A percentile compares a stretch with the other conserved stretches of the same genome.
Evolutionary conservation across 2,113 vertebrate species (phyloP).

Genomic region (Saccopteryx leptura): DNA sequence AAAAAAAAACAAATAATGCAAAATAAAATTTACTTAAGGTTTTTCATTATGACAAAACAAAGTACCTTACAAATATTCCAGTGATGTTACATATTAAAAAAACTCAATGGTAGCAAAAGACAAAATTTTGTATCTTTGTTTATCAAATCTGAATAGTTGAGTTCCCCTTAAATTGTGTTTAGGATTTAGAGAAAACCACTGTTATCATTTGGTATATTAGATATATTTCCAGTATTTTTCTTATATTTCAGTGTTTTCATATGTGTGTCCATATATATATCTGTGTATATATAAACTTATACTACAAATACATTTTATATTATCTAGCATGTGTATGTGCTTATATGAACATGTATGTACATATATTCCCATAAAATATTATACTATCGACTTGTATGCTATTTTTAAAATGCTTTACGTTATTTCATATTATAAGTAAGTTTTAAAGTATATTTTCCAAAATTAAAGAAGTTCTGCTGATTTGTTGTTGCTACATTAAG

Average conservation of each 20-base stretch:
- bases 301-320: not conserved
- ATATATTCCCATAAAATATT: not conserved
- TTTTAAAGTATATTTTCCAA: not conserved
- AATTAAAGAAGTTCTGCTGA: not conserved
- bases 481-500: not conserved
- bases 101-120: not conserved
- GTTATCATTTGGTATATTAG: not conserved
- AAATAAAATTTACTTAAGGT: not conserved
- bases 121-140: not conserved
- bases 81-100: not conserved
- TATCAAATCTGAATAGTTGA: not conserved
- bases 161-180: not conserved
- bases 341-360: not conserved
- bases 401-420: not conserved
- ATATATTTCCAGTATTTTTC: not conserved
- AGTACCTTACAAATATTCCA: not conserved
- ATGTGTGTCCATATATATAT: not conserved
- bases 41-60: slow-evolving; percentile 31
- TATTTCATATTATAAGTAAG: not conserved
- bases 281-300: not conserved
- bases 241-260: not conserved
- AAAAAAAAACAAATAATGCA: slow-evolving; percentile 13
- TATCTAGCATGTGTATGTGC: not conserved
- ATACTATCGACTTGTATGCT: not conserved
- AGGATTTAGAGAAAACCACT: not conserved